Percentiles rank a stretch among this genome's conserved stretches.
Evolutionary conservation across 2,888 invertebrate species (phyloP).

Genomic region (Epistrophe eligans): DNA sequence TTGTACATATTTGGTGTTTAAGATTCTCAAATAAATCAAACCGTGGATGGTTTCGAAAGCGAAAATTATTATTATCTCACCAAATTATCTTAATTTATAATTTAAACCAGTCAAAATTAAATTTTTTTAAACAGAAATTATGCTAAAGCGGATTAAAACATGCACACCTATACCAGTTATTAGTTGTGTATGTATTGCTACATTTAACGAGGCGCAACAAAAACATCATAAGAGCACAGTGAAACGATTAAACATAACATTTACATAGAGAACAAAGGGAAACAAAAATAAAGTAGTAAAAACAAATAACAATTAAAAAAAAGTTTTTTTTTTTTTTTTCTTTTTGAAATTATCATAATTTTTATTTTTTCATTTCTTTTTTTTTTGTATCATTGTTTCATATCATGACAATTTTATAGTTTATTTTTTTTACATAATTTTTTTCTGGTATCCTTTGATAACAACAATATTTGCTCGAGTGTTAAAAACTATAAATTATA

Average conservation of each 20-base stretch:
- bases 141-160: constrained; percentile 32
- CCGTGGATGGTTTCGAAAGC: neutral
- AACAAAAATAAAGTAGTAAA: constrained; percentile 26
- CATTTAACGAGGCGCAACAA: constrained; percentile 52
- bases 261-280: constrained; percentile 31
- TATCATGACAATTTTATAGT: constrained; percentile 64
- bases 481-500: constrained; percentile 55
- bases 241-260: constrained; percentile 23
- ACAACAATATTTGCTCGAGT: constrained; percentile 63
- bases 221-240: constrained; percentile 51
- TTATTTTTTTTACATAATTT: constrained; percentile 39
- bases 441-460: constrained; percentile 29
- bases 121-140: neutral
- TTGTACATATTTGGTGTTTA: neutral
- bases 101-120: neutral
- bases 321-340: constrained; percentile 59
- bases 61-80: too few species aligned
- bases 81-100: neutral
- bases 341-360: constrained; percentile 66
- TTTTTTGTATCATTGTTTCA: constrained; percentile 65
- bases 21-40: neutral
- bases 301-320: constrained; percentile 49
- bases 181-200: constrained; percentile 31
- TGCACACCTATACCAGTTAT: constrained; percentile 45
- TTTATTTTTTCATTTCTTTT: constrained; percentile 61